Conservation (phyloP, 2,888 invertebrate species). For the Willowsia nigromaculata region DNA sequence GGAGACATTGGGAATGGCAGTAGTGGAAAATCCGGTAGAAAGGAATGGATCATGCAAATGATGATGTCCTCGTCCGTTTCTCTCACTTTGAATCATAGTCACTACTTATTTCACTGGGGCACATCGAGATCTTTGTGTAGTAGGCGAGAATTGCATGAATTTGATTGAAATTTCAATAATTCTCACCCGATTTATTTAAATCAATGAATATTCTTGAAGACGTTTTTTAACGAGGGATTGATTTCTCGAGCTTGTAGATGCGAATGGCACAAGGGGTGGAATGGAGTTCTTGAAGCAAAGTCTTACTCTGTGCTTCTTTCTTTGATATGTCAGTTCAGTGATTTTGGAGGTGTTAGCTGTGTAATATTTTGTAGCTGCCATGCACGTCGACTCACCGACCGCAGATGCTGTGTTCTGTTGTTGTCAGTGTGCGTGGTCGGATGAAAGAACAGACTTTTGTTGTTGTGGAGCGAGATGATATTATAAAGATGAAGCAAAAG, state of each 20-base stretch:
- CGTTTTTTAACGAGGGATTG: too few species aligned
- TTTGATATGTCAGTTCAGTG: constrained; percentile 24
- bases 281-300: not conserved
- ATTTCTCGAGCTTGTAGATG: not conserved
- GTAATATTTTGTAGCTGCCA: constrained; percentile 26
- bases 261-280: constrained; percentile 25
- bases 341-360: constrained; percentile 3
- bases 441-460: constrained; percentile 59
- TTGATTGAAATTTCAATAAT: not conserved
- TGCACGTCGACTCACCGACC: not conserved
- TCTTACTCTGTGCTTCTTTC: not conserved
- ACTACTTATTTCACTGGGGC: constrained; percentile 31
- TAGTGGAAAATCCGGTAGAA: constrained; percentile 17
- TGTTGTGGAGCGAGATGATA: constrained; percentile 51
- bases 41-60: constrained; percentile 41
- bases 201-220: too few species aligned
- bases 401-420: constrained; percentile 42
- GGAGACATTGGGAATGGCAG: not conserved
- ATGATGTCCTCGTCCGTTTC: constrained; percentile 46
- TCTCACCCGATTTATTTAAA: not conserved
- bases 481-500: constrained; percentile 12
- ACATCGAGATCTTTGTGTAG: not conserved
- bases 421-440: constrained; percentile 47
- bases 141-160: not conserved
- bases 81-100: constrained; percentile 63